Evolutionary conservation across 1,140 invertebrate genomes (phyloP).

Genomic region (Melitaea cinxia): DNA sequence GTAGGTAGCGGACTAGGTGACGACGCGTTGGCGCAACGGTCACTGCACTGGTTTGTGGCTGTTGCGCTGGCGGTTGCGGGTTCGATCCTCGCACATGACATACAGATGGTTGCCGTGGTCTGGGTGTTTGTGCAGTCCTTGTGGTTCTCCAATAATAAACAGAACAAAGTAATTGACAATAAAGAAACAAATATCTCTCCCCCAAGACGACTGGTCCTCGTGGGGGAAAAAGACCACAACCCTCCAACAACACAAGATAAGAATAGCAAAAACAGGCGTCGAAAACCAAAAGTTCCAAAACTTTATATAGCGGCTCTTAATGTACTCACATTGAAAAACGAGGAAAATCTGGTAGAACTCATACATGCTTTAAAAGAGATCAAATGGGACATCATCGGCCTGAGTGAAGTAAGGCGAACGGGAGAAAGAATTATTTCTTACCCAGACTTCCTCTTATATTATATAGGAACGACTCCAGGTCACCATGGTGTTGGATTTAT

Average conservation of each 20-base stretch:
- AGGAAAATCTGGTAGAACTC: constrained; percentile 40
- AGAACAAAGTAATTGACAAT: constrained; percentile 17
- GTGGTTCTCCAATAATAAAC: constrained; percentile 35
- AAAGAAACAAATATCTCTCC: constrained; percentile 37
- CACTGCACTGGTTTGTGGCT: too few relatives aligned
- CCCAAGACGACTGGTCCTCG: constrained; percentile 49
- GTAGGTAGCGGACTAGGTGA: too few relatives aligned
- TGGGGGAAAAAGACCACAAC: constrained; percentile 47
- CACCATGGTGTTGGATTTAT: constrained; percentile 40
- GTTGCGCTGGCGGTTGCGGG: too few relatives aligned
- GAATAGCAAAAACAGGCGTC: neutral
- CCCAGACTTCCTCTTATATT: constrained; percentile 31
- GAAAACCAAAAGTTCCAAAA: constrained; percentile 29
- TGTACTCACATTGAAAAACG: constrained; percentile 35
- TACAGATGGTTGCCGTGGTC: too few relatives aligned
- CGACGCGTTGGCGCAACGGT: too few relatives aligned
- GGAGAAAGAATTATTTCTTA: constrained; percentile 38
- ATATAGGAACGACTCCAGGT: constrained; percentile 36
- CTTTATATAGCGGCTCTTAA: constrained; percentile 44
- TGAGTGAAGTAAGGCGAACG: constrained; percentile 41
- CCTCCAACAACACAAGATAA: constrained; percentile 32
- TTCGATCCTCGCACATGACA: too few relatives aligned
- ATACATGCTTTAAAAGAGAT: constrained; percentile 36
- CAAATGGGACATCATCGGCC: constrained; percentile 44
- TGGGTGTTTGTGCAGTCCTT: too few relatives aligned